Base-by-base conservation (phyloP, 1,140 invertebrate species). In the Caerostris extrusa region DNA sequence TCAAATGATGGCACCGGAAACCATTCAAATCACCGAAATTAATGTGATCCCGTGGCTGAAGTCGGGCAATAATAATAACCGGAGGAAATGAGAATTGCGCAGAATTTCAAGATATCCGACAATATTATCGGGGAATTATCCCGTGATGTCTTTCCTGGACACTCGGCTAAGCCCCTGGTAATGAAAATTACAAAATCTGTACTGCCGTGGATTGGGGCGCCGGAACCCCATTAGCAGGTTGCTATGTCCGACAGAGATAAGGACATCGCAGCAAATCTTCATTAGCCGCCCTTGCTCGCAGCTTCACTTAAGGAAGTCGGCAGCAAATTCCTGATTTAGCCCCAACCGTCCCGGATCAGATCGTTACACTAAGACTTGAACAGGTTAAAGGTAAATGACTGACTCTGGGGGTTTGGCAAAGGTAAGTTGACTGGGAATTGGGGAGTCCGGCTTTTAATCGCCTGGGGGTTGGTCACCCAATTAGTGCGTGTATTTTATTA, bases 121-220 rank as follows among this genome's bases (percentile, higher is more conserved):
- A 71, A 71, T 85, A 85, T 85, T 85, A 55, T 58, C 55, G 17
- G 55, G 34, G 82, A 56, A 85, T 85, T 85, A 85, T 58, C 55
- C 69, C 3, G 4, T 19, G 34, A 71, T 71, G 69, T 71, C 82
- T 85, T 85, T 58, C 82, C 82, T 85, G 55, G 55, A 85, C 82
- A 85, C 82, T 55, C 12, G 17, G 14, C 82, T 57, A 57, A 56
- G 53, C 81, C 81, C n/a, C 87, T 14, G 67, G 88, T 90, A 69
- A 90, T 90, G 88, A 90, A 90, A 90, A 90, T 90, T 90, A 71
- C 88, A 71, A 90, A 90, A 90, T 69, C 88, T 90, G 88, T 34
- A 53, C 7, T 19, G 34, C 53, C 85, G 5, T 53, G 82, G 57
- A 17, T 6, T 85, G 12, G n/a, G 12, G 53, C 55, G 8, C 14